phyloP scores from a whole-genome alignment of 2,113 vertebrate species.

The Pomatostomus ruficeps region DNA sequence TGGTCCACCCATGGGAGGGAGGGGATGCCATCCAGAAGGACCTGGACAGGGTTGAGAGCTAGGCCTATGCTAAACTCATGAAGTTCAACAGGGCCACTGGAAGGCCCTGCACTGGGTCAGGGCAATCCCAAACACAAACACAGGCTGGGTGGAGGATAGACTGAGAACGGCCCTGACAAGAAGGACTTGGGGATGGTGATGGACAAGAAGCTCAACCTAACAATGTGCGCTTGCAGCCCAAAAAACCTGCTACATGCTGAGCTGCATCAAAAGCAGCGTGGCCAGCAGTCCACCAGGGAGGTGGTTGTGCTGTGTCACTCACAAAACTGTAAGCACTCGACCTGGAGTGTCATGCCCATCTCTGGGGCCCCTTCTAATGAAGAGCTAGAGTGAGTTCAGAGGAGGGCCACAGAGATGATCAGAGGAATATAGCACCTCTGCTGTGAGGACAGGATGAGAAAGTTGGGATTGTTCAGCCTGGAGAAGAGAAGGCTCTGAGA shows the following conservation, averaged over 20 bases:
- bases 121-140: not conserved
- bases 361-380: not conserved
- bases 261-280: not conserved
- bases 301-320: not conserved
- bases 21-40: not conserved
- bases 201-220: not conserved
- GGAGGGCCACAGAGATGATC: not conserved
- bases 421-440: not conserved
- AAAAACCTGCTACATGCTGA: not conserved
- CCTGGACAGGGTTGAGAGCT: too few relatives aligned
- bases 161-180: not conserved
- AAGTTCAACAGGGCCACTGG: not conserved
- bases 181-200: not conserved
- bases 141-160: not conserved
- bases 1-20: not conserved
- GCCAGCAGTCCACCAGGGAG: not conserved
- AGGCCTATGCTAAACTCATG: not conserved
- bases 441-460: not conserved
- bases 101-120: not conserved
- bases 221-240: not conserved
- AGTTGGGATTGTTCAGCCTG: not conserved
- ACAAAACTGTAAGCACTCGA: not conserved
- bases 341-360: not conserved
- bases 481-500: not conserved
- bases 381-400: not conserved